Base-by-base conservation (phyloP, 2,113 vertebrate genomes). In the Eulemur rufifrons region DNA sequence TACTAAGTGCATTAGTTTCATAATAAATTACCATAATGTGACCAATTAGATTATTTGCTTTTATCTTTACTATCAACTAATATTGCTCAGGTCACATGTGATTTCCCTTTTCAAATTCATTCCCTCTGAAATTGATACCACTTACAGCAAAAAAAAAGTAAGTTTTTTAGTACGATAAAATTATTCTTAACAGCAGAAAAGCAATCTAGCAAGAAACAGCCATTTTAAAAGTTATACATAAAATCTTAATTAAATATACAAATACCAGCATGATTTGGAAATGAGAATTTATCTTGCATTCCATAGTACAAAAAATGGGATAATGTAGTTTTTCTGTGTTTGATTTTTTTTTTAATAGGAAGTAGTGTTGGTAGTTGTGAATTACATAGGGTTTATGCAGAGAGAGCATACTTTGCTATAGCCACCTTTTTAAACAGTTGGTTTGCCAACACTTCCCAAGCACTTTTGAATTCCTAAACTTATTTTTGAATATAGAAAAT, bases 381-480 rank as follows among this genome's bases (percentile, higher is more conserved):
- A 77, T 97, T 89, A 96, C 25, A 91, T 82, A 77, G 45, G 68
- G 56, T 95, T 96, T 89, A 71, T 54, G 76, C 11, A 54, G 39
- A 91, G 13, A 93, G 20, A 97, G 47, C 78, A 94, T 66, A 50
- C 1, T 96, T 97, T 83, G 91, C 74, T 78, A 10, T 39, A 74
- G 21, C 20, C 34, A 96, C 47, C 64, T 90, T 76, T 42, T 25
- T 47, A n/a, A 85, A 94, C 71, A 82, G 39, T 45, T 96, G 47
- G 63, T 4, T 97, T 97, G 71, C 88, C 83, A 18, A 63, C 37
- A 92, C 52, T 92, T 97, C 47, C 94, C 97, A 97, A 98, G 97
- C 92, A 98, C 94, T 98, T 98, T 96, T 89, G 89, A 86, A 96
- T 97, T 96, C 80, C 95, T 98, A 96, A 98, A 97, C 93, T 98